Conservation (phyloP, 2,113 vertebrate species). For the Ageneiosus marmoratus region DNA sequence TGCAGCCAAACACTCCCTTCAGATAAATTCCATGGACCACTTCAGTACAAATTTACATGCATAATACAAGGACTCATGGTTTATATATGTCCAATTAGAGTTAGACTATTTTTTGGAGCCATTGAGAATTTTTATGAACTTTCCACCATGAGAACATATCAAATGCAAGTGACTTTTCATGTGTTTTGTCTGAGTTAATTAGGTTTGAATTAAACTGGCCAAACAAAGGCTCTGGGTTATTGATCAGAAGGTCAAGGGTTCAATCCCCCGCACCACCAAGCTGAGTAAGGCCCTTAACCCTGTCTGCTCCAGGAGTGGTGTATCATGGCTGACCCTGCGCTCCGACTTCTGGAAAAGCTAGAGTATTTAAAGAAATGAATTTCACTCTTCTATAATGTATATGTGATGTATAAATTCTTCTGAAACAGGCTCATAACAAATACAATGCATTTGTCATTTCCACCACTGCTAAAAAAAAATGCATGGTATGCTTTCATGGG, state of each 20-base stretch:
- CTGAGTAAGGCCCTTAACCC: neutral
- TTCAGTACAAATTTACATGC: neutral
- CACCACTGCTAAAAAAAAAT: neutral
- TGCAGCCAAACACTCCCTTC: neutral
- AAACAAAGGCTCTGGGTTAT: neutral
- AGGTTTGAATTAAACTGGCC: neutral
- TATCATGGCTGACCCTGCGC: neutral
- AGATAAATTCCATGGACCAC: neutral
- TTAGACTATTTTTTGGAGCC: too few relatives aligned
- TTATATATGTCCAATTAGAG: too few relatives aligned
- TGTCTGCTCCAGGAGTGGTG: neutral
- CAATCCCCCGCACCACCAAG: neutral
- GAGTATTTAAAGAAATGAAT: neutral
- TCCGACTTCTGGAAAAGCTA: neutral
- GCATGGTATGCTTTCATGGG: neutral
- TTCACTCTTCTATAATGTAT: neutral
- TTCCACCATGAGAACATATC: neutral
- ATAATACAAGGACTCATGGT: neutral
- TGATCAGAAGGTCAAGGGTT: neutral
- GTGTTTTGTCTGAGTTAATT: neutral
- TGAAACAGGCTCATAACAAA: neutral
- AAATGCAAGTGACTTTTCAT: neutral
- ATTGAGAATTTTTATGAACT: neutral
- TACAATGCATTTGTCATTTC: neutral
- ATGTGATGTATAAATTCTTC: neutral